Base-by-base conservation (phyloP, 2,888 invertebrate species). In the Ophion slaviceki region DNA sequence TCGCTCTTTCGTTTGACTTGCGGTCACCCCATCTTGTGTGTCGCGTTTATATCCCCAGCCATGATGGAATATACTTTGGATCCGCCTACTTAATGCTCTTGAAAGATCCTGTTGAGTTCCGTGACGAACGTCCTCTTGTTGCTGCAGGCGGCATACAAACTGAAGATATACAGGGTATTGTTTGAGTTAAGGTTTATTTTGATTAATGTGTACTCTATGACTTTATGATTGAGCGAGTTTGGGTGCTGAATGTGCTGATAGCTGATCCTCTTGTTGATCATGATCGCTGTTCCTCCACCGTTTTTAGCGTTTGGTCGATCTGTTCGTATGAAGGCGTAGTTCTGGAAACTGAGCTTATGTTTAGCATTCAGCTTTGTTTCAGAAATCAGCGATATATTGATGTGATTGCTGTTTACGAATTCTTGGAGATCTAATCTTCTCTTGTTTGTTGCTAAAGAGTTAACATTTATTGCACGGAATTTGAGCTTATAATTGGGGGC, bases 11-110 rank as follows among this genome's bases (percentile, higher is more conserved):
- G 32, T 32, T 86, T 0, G 24, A 45, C 0, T 5, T n/a, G 3
- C 36, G 1, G 72, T 86, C 75, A 0, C 75, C 68, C 84, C 87
- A 87, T 0, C 20, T 8, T 0, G 53, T 20, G 7, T 84, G 84
- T 17, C 78, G 84, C 47, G n/a, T 88, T 88, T 3, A 87, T 28
- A 4, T 88, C 88, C 0, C 88, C 86, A 0, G 87, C 87, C 7
- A 89, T 17, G 0, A 87, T 14, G 2, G 68, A 89, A 6, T 76
- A 85, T 8, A 80, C 75, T 2, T 80, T 83, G 0, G 14, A 1
- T 17, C 70, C 61, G 0, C 36, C 70, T 0, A 88, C 24, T 2
- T 84, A 32, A 5, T 87, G 64, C 0, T 68, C 20, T 0, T 45
- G 8, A 6, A 82, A 86, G 0, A 85, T 28, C 0, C 45, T 3